Conservation (phyloP, 2,797 vertebrate genomes). For the Cygnus olor region DNA sequence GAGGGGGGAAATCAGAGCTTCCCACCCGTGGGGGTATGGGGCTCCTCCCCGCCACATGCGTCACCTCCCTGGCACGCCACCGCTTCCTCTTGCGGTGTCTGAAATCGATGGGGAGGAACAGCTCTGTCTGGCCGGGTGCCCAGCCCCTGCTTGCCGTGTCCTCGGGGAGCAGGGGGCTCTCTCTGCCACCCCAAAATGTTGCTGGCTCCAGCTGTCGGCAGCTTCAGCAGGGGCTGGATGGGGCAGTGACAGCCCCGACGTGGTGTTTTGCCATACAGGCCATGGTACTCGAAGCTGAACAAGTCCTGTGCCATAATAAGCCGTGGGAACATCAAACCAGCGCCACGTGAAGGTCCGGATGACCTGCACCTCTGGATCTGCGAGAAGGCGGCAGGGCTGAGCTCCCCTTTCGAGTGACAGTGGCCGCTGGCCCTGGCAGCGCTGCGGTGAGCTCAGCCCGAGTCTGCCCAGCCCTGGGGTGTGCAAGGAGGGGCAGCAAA, state of each 20-base stretch:
- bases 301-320: conserved; percentile 61
- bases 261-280: background rate
- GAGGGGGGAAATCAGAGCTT: background rate
- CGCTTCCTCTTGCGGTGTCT: conserved; percentile 17
- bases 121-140: background rate
- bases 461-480: rapidly evolving
- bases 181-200: too few species aligned
- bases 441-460: background rate
- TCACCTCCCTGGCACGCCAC: background rate
- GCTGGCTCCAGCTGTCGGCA: too few species aligned
- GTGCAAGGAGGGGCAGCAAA: rapidly evolving
- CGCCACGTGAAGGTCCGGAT: background rate
- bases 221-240: rapidly evolving
- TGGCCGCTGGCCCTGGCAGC: background rate
- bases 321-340: conserved; percentile 21
- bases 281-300: background rate
- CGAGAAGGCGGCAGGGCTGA: conserved; percentile 17
- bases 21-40: rapidly evolving
- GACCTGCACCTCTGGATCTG: conserved; percentile 57
- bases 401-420: background rate
- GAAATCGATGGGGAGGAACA: conserved; percentile 21
- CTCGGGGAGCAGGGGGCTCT: background rate
- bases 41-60: background rate
- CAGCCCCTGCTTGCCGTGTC: background rate
- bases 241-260: background rate